A percentile compares a stretch with the other conserved stretches of the same genome.
Evolutionary conservation across 1,140 invertebrate genomes (phyloP).

Genomic region (Orchestia grillus): DNA sequence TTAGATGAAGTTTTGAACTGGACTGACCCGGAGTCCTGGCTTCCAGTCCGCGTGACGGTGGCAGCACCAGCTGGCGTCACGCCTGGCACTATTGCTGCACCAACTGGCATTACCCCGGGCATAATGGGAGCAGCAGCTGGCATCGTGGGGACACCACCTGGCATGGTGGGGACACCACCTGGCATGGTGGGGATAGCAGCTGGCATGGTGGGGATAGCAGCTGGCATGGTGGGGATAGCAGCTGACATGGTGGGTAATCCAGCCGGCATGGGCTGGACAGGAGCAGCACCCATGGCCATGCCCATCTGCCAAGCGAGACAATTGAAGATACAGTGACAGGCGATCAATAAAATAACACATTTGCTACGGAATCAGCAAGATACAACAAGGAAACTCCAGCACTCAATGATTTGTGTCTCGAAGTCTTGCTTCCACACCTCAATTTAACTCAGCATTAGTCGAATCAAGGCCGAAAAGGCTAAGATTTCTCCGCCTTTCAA

Average conservation of each 20-base stretch:
- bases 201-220: background rate
- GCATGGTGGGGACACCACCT: slow-evolving; percentile 1
- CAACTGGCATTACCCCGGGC: slow-evolving; percentile 3
- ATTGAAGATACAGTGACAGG: background rate
- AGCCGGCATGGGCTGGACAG: background rate
- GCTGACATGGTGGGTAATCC: background rate
- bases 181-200: slow-evolving; percentile 6
- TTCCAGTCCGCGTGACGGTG: slow-evolving; percentile 60
- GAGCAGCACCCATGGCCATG: background rate
- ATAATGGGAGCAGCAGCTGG: slow-evolving; percentile 13
- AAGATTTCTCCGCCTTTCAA: too few relatives aligned
- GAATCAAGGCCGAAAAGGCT: too few relatives aligned
- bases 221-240: background rate
- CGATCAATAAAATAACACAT: too few relatives aligned
- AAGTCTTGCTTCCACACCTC: too few relatives aligned
- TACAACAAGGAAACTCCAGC: too few relatives aligned
- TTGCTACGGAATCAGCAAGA: too few relatives aligned
- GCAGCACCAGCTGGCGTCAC: slow-evolving; percentile 55
- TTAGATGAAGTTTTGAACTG: too few relatives aligned
- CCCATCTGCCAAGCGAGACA: background rate
- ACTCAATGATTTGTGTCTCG: too few relatives aligned
- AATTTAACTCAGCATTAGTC: too few relatives aligned
- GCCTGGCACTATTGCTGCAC: slow-evolving; percentile 57
- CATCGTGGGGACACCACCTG: background rate
- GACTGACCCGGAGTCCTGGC: slow-evolving; percentile 64